phyloP scores from a whole-genome alignment of 1,140 invertebrate species.

The Homalodisca vitripennis region DNA sequence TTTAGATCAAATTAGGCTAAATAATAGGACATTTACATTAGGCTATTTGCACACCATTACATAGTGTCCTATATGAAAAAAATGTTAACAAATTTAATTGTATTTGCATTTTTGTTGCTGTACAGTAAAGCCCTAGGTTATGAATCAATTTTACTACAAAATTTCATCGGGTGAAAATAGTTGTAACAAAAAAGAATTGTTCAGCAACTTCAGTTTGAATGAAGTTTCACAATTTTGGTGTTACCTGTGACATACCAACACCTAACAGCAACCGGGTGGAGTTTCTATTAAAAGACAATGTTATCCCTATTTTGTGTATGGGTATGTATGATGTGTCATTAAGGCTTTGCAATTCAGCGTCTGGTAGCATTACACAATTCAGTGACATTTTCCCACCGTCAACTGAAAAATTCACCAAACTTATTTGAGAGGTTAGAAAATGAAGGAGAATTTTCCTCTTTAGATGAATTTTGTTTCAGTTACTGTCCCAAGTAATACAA shows the following conservation, averaged over 20 bases:
- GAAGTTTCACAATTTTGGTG: background rate
- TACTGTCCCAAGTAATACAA: background rate
- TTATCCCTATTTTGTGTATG: conserved; percentile 14
- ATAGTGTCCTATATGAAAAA: too few species aligned
- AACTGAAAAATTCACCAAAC: background rate
- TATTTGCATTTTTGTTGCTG: background rate
- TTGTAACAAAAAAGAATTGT: background rate
- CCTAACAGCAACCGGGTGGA: background rate
- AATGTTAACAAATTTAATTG: background rate
- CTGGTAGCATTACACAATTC: background rate
- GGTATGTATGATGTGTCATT: background rate
- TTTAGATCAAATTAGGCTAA: too few species aligned
- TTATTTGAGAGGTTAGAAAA: background rate
- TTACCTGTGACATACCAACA: background rate
- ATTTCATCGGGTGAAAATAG: background rate
- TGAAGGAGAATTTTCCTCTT: background rate
- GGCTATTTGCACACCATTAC: too few species aligned
- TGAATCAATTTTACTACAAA: background rate
- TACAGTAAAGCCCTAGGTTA: background rate
- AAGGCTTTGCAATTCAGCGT: background rate
- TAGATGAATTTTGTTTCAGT: conserved; percentile 7
- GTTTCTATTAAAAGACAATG: conserved; percentile 8
- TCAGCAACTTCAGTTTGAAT: background rate
- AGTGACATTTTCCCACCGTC: background rate
- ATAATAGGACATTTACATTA: too few species aligned